Percentiles rank a stretch among this genome's conserved stretches.
These are phyloP conservation scores for Anhinga anhinga DNA, from an alignment of 2,113 vertebrate species.

Conservation along the genomic window DNA sequence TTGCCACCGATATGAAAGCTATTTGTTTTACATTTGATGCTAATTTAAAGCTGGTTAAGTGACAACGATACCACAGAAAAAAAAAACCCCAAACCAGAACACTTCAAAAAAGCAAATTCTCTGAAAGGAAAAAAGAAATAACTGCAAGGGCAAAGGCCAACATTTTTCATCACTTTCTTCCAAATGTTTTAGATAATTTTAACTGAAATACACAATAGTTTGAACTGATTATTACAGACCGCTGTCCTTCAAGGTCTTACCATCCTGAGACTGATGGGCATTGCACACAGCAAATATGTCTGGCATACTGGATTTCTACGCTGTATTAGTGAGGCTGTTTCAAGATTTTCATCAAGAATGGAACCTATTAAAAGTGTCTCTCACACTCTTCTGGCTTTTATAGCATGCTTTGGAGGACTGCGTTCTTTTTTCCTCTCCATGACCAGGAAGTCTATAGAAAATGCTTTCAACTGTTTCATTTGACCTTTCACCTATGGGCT, in stretches of 20 bases:
- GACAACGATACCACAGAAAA: background rate
- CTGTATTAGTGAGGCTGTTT: slow-evolving; percentile 9
- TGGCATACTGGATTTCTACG: slow-evolving; percentile 1
- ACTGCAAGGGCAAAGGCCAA: background rate
- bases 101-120: background rate
- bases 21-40: background rate
- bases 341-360: slow-evolving; percentile 55
- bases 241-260: background rate
- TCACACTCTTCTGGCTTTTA: slow-evolving; percentile 41
- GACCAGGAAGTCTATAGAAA: slow-evolving; percentile 56
- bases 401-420: slow-evolving; percentile 8
- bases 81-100: background rate
- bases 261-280: background rate
- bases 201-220: background rate
- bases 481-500: slow-evolving; percentile 55
- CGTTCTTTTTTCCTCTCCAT: background rate
- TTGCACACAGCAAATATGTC: background rate
- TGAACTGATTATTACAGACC: background rate
- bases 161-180: background rate
- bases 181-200: background rate
- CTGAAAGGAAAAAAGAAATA: background rate
- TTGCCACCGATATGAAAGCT: background rate
- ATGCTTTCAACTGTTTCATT: slow-evolving; percentile 53
- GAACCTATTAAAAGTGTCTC: slow-evolving; percentile 63
- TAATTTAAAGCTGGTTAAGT: background rate